Evolutionary conservation across 2,797 vertebrate species (phyloP).

Genomic region (Tinamus major): DNA sequence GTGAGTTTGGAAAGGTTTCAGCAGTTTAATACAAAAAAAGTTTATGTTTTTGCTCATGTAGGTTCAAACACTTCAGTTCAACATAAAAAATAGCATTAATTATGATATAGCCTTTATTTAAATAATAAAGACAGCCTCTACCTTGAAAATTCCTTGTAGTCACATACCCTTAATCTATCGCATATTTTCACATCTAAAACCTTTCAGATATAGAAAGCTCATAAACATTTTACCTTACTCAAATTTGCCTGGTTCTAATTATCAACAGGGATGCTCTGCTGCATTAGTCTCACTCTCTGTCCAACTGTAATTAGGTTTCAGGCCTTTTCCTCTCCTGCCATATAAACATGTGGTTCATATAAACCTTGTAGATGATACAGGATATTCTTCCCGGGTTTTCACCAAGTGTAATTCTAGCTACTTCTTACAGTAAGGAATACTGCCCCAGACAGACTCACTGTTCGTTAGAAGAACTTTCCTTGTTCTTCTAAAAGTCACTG

Average conservation of each 20-base stretch:
- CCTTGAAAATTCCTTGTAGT: neutral
- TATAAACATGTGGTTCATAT: neutral
- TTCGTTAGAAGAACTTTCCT: no score
- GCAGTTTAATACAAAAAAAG: conserved; percentile 24
- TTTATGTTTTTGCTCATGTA: conserved; percentile 11
- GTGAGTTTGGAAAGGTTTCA: conserved; percentile 47
- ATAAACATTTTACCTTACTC: neutral
- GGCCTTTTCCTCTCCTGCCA: neutral
- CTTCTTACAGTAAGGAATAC: no score
- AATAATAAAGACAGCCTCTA: neutral
- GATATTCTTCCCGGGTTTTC: neutral
- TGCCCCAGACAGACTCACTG: no score
- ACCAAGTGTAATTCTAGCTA: neutral
- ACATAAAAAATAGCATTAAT: conserved; percentile 34
- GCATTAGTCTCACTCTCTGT: neutral
- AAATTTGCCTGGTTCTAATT: neutral
- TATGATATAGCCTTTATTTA: neutral
- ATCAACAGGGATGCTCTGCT: neutral
- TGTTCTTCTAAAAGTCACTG: no score
- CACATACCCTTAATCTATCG: neutral
- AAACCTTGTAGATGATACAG: neutral
- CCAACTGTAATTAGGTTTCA: neutral
- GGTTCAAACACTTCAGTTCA: conserved; percentile 44
- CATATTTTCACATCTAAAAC: neutral
- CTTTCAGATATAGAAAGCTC: neutral